These are phyloP conservation scores for Acanthococcus lagerstroemiae DNA, from an alignment of 2,888 invertebrate species.

Conservation along the genomic window DNA sequence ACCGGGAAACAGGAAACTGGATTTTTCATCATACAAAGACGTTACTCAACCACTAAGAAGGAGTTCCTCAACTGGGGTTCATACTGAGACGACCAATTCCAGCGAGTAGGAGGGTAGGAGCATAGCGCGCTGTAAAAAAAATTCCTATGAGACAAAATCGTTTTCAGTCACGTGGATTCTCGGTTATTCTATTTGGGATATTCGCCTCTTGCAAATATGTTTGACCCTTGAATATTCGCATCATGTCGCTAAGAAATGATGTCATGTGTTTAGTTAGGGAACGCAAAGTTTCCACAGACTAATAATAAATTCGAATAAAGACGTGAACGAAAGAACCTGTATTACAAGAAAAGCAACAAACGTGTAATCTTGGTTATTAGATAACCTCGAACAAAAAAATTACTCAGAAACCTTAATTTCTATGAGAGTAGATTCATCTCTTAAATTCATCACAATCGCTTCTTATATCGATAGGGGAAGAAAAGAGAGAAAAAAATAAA, in stretches of 20 bases:
- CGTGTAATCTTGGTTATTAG: not conserved
- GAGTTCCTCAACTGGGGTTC: not conserved
- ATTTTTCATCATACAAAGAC: not conserved
- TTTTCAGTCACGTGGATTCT: not conserved
- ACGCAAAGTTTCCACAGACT: not conserved
- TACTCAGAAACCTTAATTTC: not conserved
- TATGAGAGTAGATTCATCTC: not conserved
- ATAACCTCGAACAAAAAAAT: not conserved
- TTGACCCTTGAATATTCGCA: not conserved
- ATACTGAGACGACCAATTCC: not conserved
- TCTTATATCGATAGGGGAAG: not conserved
- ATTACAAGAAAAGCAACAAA: not conserved
- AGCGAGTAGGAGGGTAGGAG: not conserved
- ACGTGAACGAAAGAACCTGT: not conserved
- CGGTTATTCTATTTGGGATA: not conserved
- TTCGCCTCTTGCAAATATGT: not conserved
- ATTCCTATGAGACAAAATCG: not conserved
- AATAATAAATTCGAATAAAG: not conserved
- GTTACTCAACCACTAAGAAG: not conserved
- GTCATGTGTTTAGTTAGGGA: not conserved
- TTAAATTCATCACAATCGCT: not conserved
- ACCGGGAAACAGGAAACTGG: not conserved
- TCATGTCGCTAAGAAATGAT: not conserved
- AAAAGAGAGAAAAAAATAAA: not conserved
- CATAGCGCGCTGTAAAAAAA: not conserved